phyloP scores from a whole-genome alignment of 2,113 vertebrate species.

The Noctilio leporinus region DNA sequence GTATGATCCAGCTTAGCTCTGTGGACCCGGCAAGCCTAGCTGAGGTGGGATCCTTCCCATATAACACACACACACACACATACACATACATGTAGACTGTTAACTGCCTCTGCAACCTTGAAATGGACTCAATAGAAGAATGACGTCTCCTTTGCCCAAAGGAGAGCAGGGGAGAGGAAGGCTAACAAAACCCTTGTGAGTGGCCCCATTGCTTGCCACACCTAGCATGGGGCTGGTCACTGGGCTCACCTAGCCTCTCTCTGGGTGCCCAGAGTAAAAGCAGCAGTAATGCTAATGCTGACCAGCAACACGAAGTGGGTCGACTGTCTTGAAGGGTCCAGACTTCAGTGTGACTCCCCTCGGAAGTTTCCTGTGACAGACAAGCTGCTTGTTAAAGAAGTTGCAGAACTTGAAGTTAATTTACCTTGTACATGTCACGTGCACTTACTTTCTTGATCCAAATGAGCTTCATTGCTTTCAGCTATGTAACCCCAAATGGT shows the following conservation, averaged over 20 bases:
- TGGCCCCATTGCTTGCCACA: neutral
- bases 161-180: neutral
- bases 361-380: neutral
- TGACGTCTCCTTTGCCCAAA: neutral
- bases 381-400: neutral
- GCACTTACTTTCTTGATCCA: constrained; percentile 92
- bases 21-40: neutral
- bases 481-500: constrained; percentile 92
- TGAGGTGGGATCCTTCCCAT: neutral
- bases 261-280: neutral
- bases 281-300: neutral
- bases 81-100: neutral
- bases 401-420: neutral
- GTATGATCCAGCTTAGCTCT: neutral
- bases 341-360: neutral
- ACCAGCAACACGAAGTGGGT: neutral
- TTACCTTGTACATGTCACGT: constrained; percentile 87
- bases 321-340: neutral
- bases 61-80: neutral
- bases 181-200: neutral
- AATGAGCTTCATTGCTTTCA: constrained; percentile 94
- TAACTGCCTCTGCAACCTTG: neutral
- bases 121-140: neutral
- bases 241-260: neutral
- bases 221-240: neutral